phyloP scores from a whole-genome alignment of 2,888 invertebrate species.

The Linnaemya tessellans region DNA sequence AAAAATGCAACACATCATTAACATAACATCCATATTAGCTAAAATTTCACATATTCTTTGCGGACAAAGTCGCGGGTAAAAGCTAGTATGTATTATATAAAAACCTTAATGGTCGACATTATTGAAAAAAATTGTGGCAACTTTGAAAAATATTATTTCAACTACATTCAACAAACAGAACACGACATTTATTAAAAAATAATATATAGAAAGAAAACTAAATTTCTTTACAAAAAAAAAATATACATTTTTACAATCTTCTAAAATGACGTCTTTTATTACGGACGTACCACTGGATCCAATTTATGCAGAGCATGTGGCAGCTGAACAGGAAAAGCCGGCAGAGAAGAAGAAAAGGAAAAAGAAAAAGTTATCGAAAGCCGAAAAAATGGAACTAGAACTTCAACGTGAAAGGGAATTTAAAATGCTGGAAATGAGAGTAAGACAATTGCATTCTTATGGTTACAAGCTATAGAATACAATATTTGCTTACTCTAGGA shows the following conservation, averaged over 20 bases:
- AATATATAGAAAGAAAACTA: background rate
- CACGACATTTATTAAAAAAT: background rate
- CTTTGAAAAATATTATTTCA: no score
- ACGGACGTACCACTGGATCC: background rate
- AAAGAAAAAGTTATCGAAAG: conserved; percentile 75
- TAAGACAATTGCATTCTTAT: conserved; percentile 69
- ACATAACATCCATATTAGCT: no score
- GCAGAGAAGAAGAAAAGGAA: conserved; percentile 57
- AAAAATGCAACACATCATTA: no score
- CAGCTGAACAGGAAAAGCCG: conserved; percentile 16
- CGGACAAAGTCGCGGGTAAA: no score
- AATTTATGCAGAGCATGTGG: conserved; percentile 30
- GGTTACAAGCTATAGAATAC: background rate
- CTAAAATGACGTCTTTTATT: background rate
- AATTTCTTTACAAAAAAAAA: background rate
- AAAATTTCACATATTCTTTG: no score
- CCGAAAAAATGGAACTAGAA: conserved; percentile 72
- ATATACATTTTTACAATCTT: conserved; percentile 14
- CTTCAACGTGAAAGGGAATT: conserved; percentile 71
- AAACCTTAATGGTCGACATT: no score
- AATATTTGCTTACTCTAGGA: conserved; percentile 73
- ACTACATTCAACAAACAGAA: no score
- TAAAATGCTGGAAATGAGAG: conserved; percentile 75
- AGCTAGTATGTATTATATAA: no score
- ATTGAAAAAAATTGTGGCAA: no score